Conservation (phyloP, 2,888 invertebrate genomes). For the Diplazon laetatorius region DNA sequence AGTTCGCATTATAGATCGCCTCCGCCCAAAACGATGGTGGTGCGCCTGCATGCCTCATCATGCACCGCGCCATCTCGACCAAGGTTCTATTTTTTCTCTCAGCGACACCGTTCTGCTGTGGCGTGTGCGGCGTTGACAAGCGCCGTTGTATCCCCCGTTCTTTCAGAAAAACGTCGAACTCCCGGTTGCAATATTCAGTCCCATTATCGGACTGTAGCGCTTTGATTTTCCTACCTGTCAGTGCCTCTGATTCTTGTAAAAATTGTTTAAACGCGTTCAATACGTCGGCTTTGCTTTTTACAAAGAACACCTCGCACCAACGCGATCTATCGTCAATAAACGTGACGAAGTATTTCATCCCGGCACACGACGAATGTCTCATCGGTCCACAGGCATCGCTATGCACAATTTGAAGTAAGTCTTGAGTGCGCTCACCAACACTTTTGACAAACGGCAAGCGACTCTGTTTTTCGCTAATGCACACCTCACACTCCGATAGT, state of each 20-base stretch:
- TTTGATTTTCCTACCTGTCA: constrained; percentile 57
- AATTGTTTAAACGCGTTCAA: constrained; percentile 57
- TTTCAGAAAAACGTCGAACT: constrained; percentile 32
- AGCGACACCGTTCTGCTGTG: constrained; percentile 43
- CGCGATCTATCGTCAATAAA: constrained; percentile 65
- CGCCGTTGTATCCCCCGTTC: constrained; percentile 24
- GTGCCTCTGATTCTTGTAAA: constrained; percentile 44
- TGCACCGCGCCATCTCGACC: constrained; percentile 35
- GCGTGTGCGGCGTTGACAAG: constrained; percentile 16
- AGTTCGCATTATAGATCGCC: constrained; percentile 63
- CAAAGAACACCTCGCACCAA: constrained; percentile 58
- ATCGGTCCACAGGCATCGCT: constrained; percentile 67
- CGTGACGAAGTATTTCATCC: constrained; percentile 61
- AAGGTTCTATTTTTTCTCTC: constrained; percentile 59
- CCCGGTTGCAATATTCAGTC: constrained; percentile 16
- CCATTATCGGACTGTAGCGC: constrained; percentile 34
- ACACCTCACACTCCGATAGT: constrained; percentile 52
- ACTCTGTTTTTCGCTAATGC: constrained; percentile 48
- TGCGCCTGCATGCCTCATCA: constrained; percentile 43
- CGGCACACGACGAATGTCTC: constrained; percentile 58
- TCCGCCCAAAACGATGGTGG: constrained; percentile 67
- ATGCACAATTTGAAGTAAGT: constrained; percentile 61
- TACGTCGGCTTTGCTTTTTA: constrained; percentile 59
- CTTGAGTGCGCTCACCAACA: constrained; percentile 21
- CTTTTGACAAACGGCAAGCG: constrained; percentile 43